A percentile compares a stretch with the other conserved stretches of the same genome.
These are phyloP conservation scores for Sesamia inferens DNA, from an alignment of 2,888 invertebrate genomes.

Conservation along the genomic window DNA sequence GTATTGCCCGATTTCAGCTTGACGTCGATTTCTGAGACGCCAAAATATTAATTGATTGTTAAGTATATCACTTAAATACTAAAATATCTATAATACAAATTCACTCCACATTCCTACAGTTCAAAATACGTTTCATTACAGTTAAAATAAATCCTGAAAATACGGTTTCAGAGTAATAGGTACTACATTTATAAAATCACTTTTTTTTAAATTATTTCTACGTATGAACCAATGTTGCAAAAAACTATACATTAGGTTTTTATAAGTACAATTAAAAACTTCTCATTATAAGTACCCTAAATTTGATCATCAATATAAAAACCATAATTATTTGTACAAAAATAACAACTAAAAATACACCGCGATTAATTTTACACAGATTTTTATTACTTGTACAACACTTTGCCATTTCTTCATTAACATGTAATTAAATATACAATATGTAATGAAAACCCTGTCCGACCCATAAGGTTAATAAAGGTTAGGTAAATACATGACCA, in stretches of 20 bases:
- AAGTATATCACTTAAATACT: not conserved
- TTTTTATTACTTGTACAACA: no score
- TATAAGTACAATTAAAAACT: no score
- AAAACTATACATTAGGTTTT: not conserved
- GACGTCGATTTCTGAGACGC: not conserved
- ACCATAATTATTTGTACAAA: not conserved
- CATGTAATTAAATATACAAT: no score
- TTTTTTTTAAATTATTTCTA: not conserved
- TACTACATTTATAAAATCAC: not conserved
- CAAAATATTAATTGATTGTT: not conserved
- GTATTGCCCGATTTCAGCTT: no score
- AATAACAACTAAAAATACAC: not conserved
- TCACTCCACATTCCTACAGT: not conserved
- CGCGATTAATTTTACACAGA: not conserved
- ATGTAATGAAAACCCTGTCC: no score
- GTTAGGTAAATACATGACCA: no score
- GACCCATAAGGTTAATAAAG: no score
- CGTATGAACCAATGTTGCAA: constrained; percentile 2
- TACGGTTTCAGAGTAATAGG: not conserved
- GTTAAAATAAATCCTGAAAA: not conserved
- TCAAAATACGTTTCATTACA: not conserved
- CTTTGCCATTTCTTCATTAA: not conserved
- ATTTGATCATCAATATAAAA: not conserved
- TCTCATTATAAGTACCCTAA: no score
- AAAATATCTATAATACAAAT: not conserved